Conservation (phyloP, 2,797 vertebrate genomes). For the Gymnopithys bicolor region DNA sequence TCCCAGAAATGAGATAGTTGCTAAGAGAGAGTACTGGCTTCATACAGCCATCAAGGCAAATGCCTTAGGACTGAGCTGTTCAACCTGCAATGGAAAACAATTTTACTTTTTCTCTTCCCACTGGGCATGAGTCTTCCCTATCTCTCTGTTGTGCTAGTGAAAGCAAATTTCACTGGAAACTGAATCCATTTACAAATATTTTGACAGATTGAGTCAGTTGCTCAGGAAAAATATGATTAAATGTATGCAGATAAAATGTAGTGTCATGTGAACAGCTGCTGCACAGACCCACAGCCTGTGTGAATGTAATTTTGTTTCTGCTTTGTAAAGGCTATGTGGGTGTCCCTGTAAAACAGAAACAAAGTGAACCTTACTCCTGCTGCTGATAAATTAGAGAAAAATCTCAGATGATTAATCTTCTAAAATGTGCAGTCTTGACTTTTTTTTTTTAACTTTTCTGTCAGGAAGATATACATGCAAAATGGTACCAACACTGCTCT, state of each 20-base stretch:
- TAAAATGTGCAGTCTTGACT: not conserved
- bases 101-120: not conserved
- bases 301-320: constrained; percentile 39
- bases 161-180: constrained; percentile 61
- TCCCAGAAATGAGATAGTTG: constrained; percentile 24
- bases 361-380: not conserved
- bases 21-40: constrained; percentile 17
- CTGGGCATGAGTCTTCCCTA: constrained; percentile 12
- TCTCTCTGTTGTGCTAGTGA: constrained; percentile 36
- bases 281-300: not conserved
- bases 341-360: constrained; percentile 41
- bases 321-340: constrained; percentile 21
- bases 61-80: constrained; percentile 15
- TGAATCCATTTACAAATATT: constrained; percentile 57
- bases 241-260: constrained; percentile 40
- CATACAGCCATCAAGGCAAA: constrained; percentile 16
- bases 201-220: constrained; percentile 53
- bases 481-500: not conserved
- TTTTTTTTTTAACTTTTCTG: not conserved
- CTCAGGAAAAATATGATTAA: constrained; percentile 38
- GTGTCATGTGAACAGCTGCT: constrained; percentile 41
- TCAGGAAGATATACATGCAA: constrained; percentile 38
- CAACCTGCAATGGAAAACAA: constrained; percentile 23
- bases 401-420: constrained; percentile 30
- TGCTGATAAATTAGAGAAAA: constrained; percentile 45